A percentile compares a stretch with the other conserved stretches of the same genome.
phyloP scores from a whole-genome alignment of 2,888 invertebrate genomes.

The Hypena proboscidalis region DNA sequence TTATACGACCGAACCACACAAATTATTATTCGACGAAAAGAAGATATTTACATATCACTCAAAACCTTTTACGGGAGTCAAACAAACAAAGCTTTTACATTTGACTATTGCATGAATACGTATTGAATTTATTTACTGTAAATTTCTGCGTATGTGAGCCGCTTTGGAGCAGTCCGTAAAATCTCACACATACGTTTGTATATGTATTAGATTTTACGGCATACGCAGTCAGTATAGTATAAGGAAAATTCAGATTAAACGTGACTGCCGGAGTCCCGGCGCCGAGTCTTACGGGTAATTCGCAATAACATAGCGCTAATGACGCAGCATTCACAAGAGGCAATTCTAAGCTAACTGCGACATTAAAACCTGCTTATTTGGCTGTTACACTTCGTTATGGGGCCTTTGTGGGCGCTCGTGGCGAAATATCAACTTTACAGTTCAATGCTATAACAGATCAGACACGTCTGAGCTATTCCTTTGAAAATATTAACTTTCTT shows the following conservation, averaged over 20 bases:
- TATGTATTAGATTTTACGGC: too few relatives aligned
- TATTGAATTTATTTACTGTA: constrained; percentile 53
- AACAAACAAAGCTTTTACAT: constrained; percentile 31
- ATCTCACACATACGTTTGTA: constrained; percentile 54
- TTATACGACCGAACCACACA: constrained; percentile 4
- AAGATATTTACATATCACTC: constrained; percentile 9
- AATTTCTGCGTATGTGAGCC: constrained; percentile 57
- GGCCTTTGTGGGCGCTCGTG: constrained; percentile 68
- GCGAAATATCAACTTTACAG: constrained; percentile 63
- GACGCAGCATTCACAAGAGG: constrained; percentile 79
- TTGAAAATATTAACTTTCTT: constrained; percentile 16
- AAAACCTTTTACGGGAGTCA: constrained; percentile 21
- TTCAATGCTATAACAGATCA: constrained; percentile 30
- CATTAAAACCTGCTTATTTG: constrained; percentile 82
- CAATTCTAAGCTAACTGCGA: constrained; percentile 78
- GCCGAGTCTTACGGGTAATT: constrained; percentile 69
- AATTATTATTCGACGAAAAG: constrained; percentile 7
- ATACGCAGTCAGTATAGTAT: constrained; percentile 55
- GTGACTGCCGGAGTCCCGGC: constrained; percentile 59
- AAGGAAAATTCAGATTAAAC: constrained; percentile 75
- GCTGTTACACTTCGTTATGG: constrained; percentile 80
- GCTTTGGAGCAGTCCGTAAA: constrained; percentile 51
- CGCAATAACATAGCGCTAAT: constrained; percentile 82
- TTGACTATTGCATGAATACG: constrained; percentile 42
- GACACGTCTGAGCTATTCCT: constrained; percentile 27